Base-by-base conservation (phyloP, 1,140 invertebrate species). In the Hyposmocoma kahamanoa region DNA sequence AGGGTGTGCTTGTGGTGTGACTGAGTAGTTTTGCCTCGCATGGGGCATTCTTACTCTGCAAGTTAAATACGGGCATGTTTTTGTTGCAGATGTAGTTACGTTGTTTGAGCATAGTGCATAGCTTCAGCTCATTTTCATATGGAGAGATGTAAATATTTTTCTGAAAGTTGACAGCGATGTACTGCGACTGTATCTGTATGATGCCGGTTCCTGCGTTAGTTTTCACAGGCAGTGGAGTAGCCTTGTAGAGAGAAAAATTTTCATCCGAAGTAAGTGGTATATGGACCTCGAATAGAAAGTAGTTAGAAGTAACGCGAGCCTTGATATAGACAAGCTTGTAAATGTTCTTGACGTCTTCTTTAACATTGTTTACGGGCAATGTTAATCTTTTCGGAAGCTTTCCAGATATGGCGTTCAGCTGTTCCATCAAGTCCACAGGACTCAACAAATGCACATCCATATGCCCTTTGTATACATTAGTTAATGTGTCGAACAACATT, bases 381-480 rank as follows among this genome's bases (percentile, higher is more conserved):
- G 50, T 41, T 53, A 61, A 30, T 1, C 38, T 32, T 44, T 53
- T 53, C 13, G 53, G 53, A 8, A 61, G 32, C 46, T 53, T 47
- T 32, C 53, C 53, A 22, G 50, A 38, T 9, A 61, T 61, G 10
- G 18, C 13, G 19, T 46, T 53, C 8, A 61, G 11, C 15, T 61
- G 50, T 36, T 50, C 19, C 0, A 53, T 50, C 15, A 61, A 42
- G 24, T 53, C 28, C 9, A 39, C 45, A n/a, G 53, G 49, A 0
- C 53, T 47, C 1, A 60, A 32, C 1, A 60, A 38, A 15, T 60
- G 57, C 9, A 56, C 47, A 26, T 60, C 50, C 4, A 56, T 53
- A 18, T 53, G 53, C 10, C 58, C 58, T 26, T 56, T 46, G 17
- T 56, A 56, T 1, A 50, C 44, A 6, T 61, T 47, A 1, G 32